Conservation (phyloP, 1,140 invertebrate genomes). For the Palaemon carinicauda region DNA sequence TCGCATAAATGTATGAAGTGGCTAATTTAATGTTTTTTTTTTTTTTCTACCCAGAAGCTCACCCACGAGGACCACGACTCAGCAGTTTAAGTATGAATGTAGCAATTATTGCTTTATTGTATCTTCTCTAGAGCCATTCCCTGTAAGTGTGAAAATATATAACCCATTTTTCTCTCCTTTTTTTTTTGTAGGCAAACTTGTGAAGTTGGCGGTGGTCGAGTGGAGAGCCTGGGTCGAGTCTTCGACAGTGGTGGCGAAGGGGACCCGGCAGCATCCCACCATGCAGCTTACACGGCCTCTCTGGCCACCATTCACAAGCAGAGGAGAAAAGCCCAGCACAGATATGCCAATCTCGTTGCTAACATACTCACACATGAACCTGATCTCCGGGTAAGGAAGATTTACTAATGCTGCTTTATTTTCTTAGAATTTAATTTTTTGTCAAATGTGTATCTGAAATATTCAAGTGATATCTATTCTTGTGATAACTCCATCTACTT, state of each 20-base stretch:
- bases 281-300: not conserved
- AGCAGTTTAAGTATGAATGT: too few relatives aligned
- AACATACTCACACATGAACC: conserved; percentile 25
- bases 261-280: conserved; percentile 7
- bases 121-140: too few relatives aligned
- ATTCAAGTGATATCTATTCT: too few relatives aligned
- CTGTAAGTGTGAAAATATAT: too few relatives aligned
- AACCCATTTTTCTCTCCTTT: not conserved
- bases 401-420: not conserved
- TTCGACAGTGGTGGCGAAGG: conserved; percentile 15
- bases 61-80: too few relatives aligned
- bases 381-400: conserved; percentile 11
- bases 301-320: conserved; percentile 22
- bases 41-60: too few relatives aligned
- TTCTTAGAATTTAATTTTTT: not conserved
- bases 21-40: too few relatives aligned
- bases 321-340: not conserved
- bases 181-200: conserved; percentile 1
- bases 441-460: not conserved
- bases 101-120: too few relatives aligned
- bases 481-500: too few relatives aligned
- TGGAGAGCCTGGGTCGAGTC: conserved; percentile 28
- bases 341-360: conserved; percentile 13
- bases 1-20: too few relatives aligned
- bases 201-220: conserved; percentile 26